Conservation (phyloP, 2,113 vertebrate genomes). For the Bostrychus sinensis region DNA sequence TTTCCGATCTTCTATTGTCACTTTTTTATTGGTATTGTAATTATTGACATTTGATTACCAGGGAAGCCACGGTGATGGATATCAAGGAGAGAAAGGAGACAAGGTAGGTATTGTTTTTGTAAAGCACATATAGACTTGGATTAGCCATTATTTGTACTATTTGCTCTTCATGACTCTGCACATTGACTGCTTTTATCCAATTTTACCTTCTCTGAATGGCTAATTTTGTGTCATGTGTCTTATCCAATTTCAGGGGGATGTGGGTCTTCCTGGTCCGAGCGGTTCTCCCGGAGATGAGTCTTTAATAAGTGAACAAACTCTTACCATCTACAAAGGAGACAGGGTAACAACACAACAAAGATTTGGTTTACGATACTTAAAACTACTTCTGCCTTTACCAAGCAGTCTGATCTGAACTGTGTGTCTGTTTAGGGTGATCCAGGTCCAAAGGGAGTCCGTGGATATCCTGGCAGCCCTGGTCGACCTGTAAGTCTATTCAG, state of each 20-base stretch:
- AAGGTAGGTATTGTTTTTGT: conserved; percentile 79
- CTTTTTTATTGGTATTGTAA: too few relatives aligned
- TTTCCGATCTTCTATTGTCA: too few relatives aligned
- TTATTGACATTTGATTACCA: conserved; percentile 74
- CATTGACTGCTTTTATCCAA: too few relatives aligned
- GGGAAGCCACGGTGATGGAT: conserved; percentile 87
- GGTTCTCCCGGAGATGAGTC: conserved; percentile 73
- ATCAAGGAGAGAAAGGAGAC: conserved; percentile 89
- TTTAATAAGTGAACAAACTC: conserved; percentile 59
- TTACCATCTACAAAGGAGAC: conserved; percentile 84
- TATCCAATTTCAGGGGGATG: conserved; percentile 77
- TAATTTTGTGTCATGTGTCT: conserved; percentile 70
- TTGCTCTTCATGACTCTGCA: too few relatives aligned
- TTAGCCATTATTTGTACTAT: too few relatives aligned
- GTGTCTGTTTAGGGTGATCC: conserved; percentile 80
- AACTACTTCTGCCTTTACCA: neutral
- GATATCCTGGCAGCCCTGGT: conserved; percentile 78
- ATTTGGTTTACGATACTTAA: neutral
- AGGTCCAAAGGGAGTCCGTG: conserved; percentile 82
- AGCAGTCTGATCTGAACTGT: neutral
- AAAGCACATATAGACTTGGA: too few relatives aligned
- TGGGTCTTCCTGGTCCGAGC: conserved; percentile 76
- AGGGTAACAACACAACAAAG: conserved; percentile 73
- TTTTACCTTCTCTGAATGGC: conserved; percentile 53
- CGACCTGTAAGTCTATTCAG: conserved; percentile 74